phyloP scores from a whole-genome alignment of 2,797 vertebrate genomes.

The Pseudopleuronectes americanus region DNA sequence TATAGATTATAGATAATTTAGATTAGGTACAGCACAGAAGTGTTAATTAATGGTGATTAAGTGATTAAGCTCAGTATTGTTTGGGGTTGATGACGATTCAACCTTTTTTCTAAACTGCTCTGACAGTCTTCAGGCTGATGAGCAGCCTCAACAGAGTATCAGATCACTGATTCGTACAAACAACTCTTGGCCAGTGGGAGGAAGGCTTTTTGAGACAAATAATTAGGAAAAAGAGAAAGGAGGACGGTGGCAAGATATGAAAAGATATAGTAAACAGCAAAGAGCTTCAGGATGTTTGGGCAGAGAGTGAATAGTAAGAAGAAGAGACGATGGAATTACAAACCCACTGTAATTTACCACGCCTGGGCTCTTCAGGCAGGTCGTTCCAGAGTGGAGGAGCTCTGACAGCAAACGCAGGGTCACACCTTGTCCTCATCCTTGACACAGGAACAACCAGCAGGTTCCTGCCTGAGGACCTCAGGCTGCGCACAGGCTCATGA shows the following conservation, averaged over 20 bases:
- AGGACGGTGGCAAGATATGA: neutral
- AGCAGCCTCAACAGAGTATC: neutral
- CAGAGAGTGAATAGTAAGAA: conserved; percentile 1
- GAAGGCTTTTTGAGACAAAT: neutral
- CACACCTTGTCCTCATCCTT: too few species aligned
- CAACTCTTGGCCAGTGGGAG: neutral
- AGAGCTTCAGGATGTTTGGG: neutral
- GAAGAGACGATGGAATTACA: conserved; percentile 44
- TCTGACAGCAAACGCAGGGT: neutral
- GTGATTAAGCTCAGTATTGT: too few species aligned
- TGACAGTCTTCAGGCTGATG: neutral
- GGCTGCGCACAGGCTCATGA: too few species aligned
- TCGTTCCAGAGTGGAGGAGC: neutral
- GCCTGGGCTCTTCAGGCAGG: too few species aligned
- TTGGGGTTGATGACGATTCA: too few species aligned
- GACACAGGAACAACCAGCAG: too few species aligned
- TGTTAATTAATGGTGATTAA: too few species aligned
- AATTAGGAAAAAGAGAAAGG: neutral
- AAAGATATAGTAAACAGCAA: neutral
- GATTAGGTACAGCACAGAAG: too few species aligned
- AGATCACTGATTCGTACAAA: neutral
- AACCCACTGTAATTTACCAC: conserved; percentile 11
- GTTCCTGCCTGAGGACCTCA: too few species aligned
- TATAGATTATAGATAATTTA: too few species aligned
- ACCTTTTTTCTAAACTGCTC: neutral